phyloP scores from a whole-genome alignment of 2,888 invertebrate species.

The Rotaria magnacalcarata region DNA sequence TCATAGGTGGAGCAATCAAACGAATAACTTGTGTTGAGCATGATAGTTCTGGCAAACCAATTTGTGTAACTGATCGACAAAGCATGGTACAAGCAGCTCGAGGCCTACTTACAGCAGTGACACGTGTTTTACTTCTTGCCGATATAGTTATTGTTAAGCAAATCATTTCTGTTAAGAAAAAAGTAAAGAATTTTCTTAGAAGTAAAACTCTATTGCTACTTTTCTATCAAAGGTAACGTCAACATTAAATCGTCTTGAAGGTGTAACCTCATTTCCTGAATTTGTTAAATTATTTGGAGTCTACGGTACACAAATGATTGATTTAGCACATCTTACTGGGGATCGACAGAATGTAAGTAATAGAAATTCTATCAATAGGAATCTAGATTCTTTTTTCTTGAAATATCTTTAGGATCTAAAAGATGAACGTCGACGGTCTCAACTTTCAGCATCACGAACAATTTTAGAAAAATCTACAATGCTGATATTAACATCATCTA shows the following conservation, averaged over 20 bases:
- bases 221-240: slow-evolving; percentile 57
- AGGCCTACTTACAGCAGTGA: slow-evolving; percentile 86
- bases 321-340: slow-evolving; percentile 85
- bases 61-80: slow-evolving; percentile 37
- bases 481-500: slow-evolving; percentile 91
- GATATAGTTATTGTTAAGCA: slow-evolving; percentile 96
- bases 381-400: too few relatives aligned
- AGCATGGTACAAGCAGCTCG: slow-evolving; percentile 79
- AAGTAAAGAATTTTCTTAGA: slow-evolving; percentile 64
- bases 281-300: slow-evolving; percentile 70
- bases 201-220: background rate
- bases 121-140: slow-evolving; percentile 85
- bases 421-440: slow-evolving; percentile 88
- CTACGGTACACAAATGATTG: slow-evolving; percentile 97
- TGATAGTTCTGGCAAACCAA: slow-evolving; percentile 47
- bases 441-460: slow-evolving; percentile 90
- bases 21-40: slow-evolving; percentile 72
- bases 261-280: slow-evolving; percentile 52
- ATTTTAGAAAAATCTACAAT: slow-evolving; percentile 90
- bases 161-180: slow-evolving; percentile 86
- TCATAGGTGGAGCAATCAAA: slow-evolving; percentile 80
- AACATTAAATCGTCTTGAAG: slow-evolving; percentile 61
- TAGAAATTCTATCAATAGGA: too few relatives aligned
- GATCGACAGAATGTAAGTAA: slow-evolving; percentile 69
- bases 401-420: slow-evolving; percentile 61